Percentiles rank a stretch among this genome's conserved stretches.
Conservation (phyloP, 2,797 vertebrate species). For the Sebastiscus tertius region DNA sequence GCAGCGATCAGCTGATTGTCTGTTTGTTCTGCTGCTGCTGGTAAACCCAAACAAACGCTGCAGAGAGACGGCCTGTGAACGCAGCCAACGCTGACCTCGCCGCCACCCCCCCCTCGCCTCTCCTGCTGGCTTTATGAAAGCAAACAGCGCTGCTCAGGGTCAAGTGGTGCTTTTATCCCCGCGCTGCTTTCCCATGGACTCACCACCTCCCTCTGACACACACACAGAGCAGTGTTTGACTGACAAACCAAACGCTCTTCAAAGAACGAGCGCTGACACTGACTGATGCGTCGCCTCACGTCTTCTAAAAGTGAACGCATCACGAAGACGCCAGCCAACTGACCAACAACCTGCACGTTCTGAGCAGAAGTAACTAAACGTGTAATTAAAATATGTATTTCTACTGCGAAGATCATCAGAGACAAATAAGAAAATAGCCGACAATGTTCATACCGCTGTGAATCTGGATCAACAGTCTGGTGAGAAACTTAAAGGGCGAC, state of each 20-base stretch:
- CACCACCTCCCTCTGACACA: constrained; percentile 70
- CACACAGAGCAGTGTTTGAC: background rate
- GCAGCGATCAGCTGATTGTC: background rate
- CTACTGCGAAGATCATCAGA: no score
- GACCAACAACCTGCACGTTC: no score
- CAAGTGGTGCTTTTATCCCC: constrained; percentile 93
- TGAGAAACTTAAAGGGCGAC: no score
- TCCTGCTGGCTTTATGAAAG: constrained; percentile 87
- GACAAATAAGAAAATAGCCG: no score
- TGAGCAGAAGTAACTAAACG: accelerated
- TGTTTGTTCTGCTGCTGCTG: constrained; percentile 57
- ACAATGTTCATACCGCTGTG: no score
- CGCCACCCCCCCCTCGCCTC: constrained; percentile 73
- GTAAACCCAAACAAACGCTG: constrained; percentile 88
- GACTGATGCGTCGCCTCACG: no score
- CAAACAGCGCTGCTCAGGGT: constrained; percentile 91
- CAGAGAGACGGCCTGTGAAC: constrained; percentile 83
- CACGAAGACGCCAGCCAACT: no score
- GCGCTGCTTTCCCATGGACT: constrained; percentile 91
- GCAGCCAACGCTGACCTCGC: constrained; percentile 77
- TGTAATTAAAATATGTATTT: no score
- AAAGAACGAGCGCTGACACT: background rate
- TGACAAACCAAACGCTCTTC: background rate
- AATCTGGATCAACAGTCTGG: no score
- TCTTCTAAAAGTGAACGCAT: no score